phyloP scores from a whole-genome alignment of 2,113 vertebrate genomes.

The Alosa alosa region DNA sequence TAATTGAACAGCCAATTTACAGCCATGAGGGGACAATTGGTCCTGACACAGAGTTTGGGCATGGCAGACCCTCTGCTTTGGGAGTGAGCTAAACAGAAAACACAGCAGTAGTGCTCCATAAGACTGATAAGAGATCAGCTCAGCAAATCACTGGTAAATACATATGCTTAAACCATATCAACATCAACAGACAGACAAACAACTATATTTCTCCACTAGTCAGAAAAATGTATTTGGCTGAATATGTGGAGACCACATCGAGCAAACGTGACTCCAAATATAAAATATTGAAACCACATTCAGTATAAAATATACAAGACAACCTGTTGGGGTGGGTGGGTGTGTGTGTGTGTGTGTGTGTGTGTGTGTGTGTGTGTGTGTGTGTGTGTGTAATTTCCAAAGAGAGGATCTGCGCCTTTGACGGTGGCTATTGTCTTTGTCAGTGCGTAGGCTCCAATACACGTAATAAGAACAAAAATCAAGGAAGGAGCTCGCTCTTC shows the following conservation, averaged over 20 bases:
- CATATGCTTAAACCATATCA: too few relatives aligned
- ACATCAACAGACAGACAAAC: neutral
- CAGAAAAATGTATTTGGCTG: neutral
- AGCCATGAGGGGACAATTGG: neutral
- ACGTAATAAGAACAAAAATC: too few relatives aligned
- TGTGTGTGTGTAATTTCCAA: too few relatives aligned
- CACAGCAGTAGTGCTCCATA: neutral
- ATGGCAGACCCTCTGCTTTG: constrained; percentile 34
- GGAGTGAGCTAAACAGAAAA: neutral
- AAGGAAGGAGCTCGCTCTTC: too few relatives aligned
- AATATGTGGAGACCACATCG: neutral
- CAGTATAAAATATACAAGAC: neutral
- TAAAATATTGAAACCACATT: neutral
- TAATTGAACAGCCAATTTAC: constrained; percentile 30
- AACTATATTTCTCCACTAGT: neutral
- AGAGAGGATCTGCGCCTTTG: too few relatives aligned
- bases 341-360: neutral
- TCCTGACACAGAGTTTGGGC: neutral
- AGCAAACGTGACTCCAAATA: neutral
- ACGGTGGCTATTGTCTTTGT: too few relatives aligned
- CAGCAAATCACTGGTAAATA: too few relatives aligned
- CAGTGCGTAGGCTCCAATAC: too few relatives aligned
- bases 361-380: too few relatives aligned
- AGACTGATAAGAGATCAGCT: neutral
- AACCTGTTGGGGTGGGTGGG: neutral